These are phyloP conservation scores for Danaus melanippus DNA, from an alignment of 1,140 invertebrate genomes.

Conservation along the genomic window DNA sequence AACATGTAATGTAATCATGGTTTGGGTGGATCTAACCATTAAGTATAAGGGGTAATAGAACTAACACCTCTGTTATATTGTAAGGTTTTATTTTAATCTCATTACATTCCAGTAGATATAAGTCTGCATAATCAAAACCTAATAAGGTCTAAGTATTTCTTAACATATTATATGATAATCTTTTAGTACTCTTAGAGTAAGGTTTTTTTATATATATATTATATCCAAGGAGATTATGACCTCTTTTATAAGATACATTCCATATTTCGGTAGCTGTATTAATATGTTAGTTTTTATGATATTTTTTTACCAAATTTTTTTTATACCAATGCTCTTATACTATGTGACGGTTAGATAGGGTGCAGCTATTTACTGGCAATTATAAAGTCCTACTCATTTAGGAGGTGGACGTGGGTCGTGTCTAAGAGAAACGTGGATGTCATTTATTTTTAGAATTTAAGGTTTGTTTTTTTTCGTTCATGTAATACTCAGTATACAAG, in stretches of 20 bases:
- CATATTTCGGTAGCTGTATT: conserved; percentile 56
- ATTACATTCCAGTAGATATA: conserved; percentile 59
- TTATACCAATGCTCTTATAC: conserved; percentile 65
- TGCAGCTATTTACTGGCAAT: conserved; percentile 15
- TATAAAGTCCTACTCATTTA: neutral
- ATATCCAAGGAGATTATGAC: conserved; percentile 42
- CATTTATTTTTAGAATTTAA: too few relatives aligned
- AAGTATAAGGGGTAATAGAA: conserved; percentile 55
- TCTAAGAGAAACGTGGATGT: conserved; percentile 1
- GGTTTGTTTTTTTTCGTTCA: conserved; percentile 17
- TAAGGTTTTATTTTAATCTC: conserved; percentile 31
- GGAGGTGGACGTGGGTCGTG: conserved; percentile 1
- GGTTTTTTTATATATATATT: conserved; percentile 20
- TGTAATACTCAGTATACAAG: conserved; percentile 50
- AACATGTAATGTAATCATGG: conserved; percentile 35
- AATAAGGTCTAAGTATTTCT: conserved; percentile 31
- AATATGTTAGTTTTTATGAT: conserved; percentile 45
- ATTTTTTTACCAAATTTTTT: conserved; percentile 65
- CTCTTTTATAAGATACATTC: conserved; percentile 40
- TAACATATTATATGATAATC: conserved; percentile 25
- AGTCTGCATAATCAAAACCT: conserved; percentile 48
- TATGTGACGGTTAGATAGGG: conserved; percentile 27
- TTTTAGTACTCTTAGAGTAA: conserved; percentile 33
- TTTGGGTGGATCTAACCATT: conserved; percentile 65
- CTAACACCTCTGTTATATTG: conserved; percentile 44